phyloP scores from a whole-genome alignment of 2,113 vertebrate genomes.

The Bambusicola thoracicus region DNA sequence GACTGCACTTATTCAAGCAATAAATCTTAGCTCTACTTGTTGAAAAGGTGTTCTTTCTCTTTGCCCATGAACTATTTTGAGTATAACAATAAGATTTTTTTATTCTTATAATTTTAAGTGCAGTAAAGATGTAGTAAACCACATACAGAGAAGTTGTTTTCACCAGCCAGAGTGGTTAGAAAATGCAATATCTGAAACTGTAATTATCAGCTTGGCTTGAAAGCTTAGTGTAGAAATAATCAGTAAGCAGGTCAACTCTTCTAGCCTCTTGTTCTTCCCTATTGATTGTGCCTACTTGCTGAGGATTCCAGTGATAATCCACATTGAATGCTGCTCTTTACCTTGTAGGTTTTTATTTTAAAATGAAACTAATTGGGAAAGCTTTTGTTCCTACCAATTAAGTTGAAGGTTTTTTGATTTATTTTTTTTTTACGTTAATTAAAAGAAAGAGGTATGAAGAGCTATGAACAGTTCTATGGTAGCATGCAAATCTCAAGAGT shows the following conservation, averaged over 20 bases:
- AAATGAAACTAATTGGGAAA: conserved; percentile 8
- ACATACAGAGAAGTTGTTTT: not conserved
- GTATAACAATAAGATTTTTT: not conserved
- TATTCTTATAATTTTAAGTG: not conserved
- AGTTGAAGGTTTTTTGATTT: not conserved
- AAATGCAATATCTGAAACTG: not conserved
- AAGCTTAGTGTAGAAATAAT: not conserved
- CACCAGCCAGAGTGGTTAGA: not conserved
- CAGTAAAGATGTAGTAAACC: not conserved
- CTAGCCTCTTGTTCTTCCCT: not conserved
- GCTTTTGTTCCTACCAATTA: not conserved
- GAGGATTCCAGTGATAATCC: not conserved
- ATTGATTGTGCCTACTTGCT: not conserved
- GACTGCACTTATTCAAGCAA: not conserved
- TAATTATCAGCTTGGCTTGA: not conserved
- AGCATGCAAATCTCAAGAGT: not conserved
- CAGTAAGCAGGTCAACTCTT: not conserved
- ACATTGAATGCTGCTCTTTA: not conserved
- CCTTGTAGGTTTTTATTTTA: not conserved
- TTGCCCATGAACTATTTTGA: not conserved
- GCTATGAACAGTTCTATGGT: not conserved
- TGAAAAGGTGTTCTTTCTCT: not conserved
- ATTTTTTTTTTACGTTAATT: not conserved
- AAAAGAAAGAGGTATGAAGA: not conserved
- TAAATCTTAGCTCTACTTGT: not conserved